Evolutionary conservation across 2,113 vertebrate genomes (phyloP).

Genomic region (Carlito syrichta): DNA sequence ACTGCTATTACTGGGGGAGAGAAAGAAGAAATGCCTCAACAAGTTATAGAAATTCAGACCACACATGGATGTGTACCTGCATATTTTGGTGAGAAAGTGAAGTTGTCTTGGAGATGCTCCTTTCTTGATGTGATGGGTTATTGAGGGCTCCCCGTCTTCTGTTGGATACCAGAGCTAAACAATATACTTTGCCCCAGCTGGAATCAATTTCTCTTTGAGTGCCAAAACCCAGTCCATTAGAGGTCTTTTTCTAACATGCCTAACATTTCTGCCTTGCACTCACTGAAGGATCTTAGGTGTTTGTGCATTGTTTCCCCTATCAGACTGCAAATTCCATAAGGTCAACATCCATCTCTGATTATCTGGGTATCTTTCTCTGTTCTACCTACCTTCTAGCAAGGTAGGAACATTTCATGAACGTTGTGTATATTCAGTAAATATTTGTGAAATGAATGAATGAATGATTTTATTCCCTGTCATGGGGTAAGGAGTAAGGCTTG

Average conservation of each 20-base stretch:
- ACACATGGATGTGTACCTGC: constrained; percentile 59
- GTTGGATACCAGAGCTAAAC: background rate
- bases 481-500: background rate
- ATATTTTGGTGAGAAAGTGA: constrained; percentile 58
- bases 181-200: background rate
- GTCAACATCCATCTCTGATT: constrained; percentile 38
- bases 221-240: background rate
- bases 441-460: background rate
- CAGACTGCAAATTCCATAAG: constrained; percentile 25
- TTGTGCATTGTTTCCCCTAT: background rate
- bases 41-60: constrained; percentile 66
- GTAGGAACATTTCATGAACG: background rate
- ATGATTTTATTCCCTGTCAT: background rate
- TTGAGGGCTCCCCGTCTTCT: constrained; percentile 30
- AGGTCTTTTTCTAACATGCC: background rate
- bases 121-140: background rate
- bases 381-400: background rate
- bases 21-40: background rate
- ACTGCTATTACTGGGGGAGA: background rate
- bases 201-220: constrained; percentile 56
- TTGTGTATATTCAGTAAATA: background rate
- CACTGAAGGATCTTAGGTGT: background rate
- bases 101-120: constrained; percentile 33
- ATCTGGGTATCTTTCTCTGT: background rate
- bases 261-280: background rate